A percentile compares a stretch with the other conserved stretches of the same genome.
These are phyloP conservation scores for Barbus barbus DNA, from an alignment of 2,113 vertebrate genomes.

Conservation along the genomic window DNA sequence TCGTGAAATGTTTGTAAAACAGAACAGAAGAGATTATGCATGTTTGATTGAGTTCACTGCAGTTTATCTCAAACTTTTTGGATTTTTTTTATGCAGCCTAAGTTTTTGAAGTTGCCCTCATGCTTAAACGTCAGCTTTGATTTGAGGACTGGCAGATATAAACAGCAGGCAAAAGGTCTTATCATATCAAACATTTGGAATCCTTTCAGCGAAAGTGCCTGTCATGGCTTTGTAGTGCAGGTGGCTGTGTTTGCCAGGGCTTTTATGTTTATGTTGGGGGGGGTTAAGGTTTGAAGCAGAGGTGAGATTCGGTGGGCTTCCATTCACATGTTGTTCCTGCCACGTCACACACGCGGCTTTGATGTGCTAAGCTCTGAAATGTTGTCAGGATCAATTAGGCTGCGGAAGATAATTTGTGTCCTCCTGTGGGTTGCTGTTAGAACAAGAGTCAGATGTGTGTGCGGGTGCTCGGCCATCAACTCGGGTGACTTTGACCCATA, in stretches of 20 bases:
- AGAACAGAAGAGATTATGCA: too few species aligned
- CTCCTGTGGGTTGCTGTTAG: slow-evolving; percentile 62
- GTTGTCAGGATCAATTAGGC: slow-evolving; percentile 70
- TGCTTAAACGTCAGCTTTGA: slow-evolving; percentile 67
- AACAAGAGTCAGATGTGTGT: slow-evolving; percentile 62
- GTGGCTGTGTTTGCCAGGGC: slow-evolving; percentile 68
- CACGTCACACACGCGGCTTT: slow-evolving; percentile 68
- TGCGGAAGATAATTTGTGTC: slow-evolving; percentile 66
- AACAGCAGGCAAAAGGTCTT: slow-evolving; percentile 45
- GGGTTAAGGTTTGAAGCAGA: slow-evolving; percentile 62
- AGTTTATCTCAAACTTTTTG: slow-evolving; percentile 7
- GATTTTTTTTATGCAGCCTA: not conserved
- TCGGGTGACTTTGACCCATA: slow-evolving; percentile 46
- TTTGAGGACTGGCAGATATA: slow-evolving; percentile 62
- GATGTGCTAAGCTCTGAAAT: slow-evolving; percentile 65
- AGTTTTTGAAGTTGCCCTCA: slow-evolving; percentile 35
- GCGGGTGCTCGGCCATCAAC: slow-evolving; percentile 60
- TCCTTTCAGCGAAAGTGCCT: slow-evolving; percentile 60
- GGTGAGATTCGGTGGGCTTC: slow-evolving; percentile 61
- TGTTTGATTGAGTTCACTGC: slow-evolving; percentile 3
- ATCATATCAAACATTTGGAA: slow-evolving; percentile 60
- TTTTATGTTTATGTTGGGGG: slow-evolving; percentile 72
- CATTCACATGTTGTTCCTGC: slow-evolving; percentile 63
- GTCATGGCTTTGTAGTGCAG: slow-evolving; percentile 66
- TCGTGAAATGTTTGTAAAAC: too few species aligned